A percentile compares a stretch with the other conserved stretches of the same genome.
Evolutionary conservation across 2,113 vertebrate species (phyloP).

Genomic region (Limnothrissa miodon): DNA sequence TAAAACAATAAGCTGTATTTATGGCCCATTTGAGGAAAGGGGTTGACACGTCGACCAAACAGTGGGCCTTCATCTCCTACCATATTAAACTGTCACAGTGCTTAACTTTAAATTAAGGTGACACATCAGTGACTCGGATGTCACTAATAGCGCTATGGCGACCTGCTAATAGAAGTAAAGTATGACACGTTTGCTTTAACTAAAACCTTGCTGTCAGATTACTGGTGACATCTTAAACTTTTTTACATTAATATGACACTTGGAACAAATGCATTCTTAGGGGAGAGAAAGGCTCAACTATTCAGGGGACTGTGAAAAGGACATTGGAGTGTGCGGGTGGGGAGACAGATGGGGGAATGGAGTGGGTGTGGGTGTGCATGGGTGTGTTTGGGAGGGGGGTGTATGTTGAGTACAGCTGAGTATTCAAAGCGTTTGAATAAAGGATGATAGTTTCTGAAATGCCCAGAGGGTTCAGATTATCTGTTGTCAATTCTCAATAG

Average conservation of each 20-base stretch:
- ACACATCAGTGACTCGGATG: constrained; percentile 65
- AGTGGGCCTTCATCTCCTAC: constrained; percentile 62
- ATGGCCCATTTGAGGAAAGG: constrained; percentile 64
- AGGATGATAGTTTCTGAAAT: constrained; percentile 46
- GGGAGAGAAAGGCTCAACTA: constrained; percentile 14
- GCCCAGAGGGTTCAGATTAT: background rate
- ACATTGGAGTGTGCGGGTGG: background rate
- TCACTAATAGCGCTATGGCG: constrained; percentile 68
- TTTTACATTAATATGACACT: constrained; percentile 68
- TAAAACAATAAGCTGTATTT: constrained; percentile 77
- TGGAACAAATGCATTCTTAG: constrained; percentile 70
- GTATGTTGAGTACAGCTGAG: background rate
- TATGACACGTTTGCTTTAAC: constrained; percentile 72
- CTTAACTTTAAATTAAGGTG: constrained; percentile 73
- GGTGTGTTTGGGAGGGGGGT: background rate
- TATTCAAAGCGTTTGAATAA: constrained; percentile 22
- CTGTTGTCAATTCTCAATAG: background rate
- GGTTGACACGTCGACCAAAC: constrained; percentile 62
- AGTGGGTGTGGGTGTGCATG: background rate
- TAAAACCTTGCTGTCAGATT: constrained; percentile 75
- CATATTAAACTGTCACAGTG: constrained; percentile 75
- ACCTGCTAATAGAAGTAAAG: constrained; percentile 74
- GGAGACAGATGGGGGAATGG: background rate
- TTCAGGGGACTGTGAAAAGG: constrained; percentile 33
- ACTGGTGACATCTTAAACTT: constrained; percentile 68